Conservation (phyloP, 2,797 vertebrate species). For the Huso huso region DNA sequence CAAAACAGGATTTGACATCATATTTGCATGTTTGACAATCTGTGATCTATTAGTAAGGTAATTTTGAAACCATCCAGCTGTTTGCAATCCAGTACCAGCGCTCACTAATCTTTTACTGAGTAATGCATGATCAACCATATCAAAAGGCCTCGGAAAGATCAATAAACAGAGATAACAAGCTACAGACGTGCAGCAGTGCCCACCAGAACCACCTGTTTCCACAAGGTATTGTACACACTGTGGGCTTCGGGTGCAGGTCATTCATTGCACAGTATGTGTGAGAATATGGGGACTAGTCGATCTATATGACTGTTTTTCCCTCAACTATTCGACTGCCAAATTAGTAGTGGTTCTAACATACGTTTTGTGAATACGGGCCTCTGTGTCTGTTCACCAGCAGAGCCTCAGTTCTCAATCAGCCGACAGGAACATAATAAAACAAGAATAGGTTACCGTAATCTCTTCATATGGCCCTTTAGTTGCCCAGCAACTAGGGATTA, state of each 20-base stretch:
- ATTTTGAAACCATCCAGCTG: too few species aligned
- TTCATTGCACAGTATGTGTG: not conserved
- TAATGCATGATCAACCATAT: too few species aligned
- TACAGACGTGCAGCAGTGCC: too few species aligned
- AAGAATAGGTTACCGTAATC: not conserved
- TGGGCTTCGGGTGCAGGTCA: not conserved
- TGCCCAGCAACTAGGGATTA: not conserved
- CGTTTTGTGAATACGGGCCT: not conserved
- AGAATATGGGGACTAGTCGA: not conserved
- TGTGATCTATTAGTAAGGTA: too few species aligned
- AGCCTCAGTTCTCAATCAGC: not conserved
- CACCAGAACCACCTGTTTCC: too few species aligned
- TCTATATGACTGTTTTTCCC: not conserved
- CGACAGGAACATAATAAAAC: not conserved
- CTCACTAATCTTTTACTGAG: too few species aligned
- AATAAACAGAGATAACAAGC: too few species aligned
- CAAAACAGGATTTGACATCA: too few species aligned
- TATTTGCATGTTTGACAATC: too few species aligned
- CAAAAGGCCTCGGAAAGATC: too few species aligned
- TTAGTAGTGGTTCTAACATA: not conserved
- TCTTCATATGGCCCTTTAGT: not conserved
- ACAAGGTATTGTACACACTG: too few species aligned
- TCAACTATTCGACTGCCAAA: not conserved
- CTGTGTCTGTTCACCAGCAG: not conserved
- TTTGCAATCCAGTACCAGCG: too few species aligned